A percentile compares a stretch with the other conserved stretches of the same genome.
These are phyloP conservation scores for Euwallacea similis DNA, from an alignment of 1,140 invertebrate genomes.

Conservation along the genomic window DNA sequence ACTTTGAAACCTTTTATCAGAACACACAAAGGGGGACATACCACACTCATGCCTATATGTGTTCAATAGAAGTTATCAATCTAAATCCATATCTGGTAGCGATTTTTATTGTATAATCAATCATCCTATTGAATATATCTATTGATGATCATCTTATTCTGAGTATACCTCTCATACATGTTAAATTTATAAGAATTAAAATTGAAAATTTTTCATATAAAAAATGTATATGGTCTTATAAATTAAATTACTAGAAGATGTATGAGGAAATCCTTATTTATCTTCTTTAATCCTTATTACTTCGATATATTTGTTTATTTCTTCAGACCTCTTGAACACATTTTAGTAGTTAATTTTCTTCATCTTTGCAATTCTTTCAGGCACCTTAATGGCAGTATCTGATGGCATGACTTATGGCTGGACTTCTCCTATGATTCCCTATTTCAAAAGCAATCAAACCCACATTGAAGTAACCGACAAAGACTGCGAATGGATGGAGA, in stretches of 20 bases:
- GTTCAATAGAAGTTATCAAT: too few relatives aligned
- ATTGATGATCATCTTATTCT: too few relatives aligned
- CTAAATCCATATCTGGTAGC: too few relatives aligned
- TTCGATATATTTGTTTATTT: not conserved
- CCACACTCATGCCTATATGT: too few relatives aligned
- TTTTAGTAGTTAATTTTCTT: not conserved
- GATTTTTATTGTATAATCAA: too few relatives aligned
- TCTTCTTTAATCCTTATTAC: not conserved
- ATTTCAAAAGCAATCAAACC: constrained; percentile 48
- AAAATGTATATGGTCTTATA: too few relatives aligned
- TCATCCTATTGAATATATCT: too few relatives aligned
- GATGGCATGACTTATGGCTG: constrained; percentile 55
- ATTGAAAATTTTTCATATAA: too few relatives aligned
- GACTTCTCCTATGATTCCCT: constrained; percentile 62
- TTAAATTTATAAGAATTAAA: too few relatives aligned
- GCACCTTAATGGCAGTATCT: constrained; percentile 31
- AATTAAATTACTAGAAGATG: not conserved
- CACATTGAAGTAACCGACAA: constrained; percentile 47
- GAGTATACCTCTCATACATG: too few relatives aligned
- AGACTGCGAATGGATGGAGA: constrained; percentile 62
- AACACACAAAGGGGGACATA: too few relatives aligned
- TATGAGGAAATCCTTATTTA: not conserved
- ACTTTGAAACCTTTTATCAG: too few relatives aligned
- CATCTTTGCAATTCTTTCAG: not conserved
- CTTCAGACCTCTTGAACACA: not conserved